Evolutionary conservation across 2,113 vertebrate species (phyloP).

Genomic region (Physeter macrocephalus): DNA sequence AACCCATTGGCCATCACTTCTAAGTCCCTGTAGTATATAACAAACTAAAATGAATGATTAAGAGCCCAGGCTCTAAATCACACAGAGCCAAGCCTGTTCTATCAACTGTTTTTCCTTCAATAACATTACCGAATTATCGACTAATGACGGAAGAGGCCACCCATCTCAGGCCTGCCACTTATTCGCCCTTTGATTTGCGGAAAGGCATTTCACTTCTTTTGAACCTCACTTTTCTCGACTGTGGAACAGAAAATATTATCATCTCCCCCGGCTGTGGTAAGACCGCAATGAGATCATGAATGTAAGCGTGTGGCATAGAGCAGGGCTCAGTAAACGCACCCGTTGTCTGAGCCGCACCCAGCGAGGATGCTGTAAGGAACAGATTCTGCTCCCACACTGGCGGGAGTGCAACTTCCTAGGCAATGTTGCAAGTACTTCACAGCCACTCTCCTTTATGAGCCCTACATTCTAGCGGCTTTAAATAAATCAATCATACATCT

Average conservation of each 20-base stretch:
- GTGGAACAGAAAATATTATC: background rate
- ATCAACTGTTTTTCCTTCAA: background rate
- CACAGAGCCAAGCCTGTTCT: background rate
- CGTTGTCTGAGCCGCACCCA: too few species aligned
- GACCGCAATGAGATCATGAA: accelerated
- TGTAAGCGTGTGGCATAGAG: accelerated
- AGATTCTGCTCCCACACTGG: background rate
- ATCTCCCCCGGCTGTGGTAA: accelerated
- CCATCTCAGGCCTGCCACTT: background rate
- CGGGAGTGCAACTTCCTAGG: background rate
- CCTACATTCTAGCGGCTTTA: background rate
- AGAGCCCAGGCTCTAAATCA: background rate
- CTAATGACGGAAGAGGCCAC: accelerated
- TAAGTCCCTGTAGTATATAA: accelerated
- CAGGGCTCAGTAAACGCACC: accelerated
- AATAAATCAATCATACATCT: background rate
- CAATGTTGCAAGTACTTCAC: background rate
- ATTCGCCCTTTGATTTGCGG: background rate
- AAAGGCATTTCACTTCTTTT: background rate
- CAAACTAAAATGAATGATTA: background rate
- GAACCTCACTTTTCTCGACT: background rate
- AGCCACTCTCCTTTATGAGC: background rate
- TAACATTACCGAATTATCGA: background rate
- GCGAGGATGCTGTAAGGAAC: background rate
- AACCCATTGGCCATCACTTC: accelerated